phyloP scores from a whole-genome alignment of 2,797 vertebrate species.

The Sebastes reedi region DNA sequence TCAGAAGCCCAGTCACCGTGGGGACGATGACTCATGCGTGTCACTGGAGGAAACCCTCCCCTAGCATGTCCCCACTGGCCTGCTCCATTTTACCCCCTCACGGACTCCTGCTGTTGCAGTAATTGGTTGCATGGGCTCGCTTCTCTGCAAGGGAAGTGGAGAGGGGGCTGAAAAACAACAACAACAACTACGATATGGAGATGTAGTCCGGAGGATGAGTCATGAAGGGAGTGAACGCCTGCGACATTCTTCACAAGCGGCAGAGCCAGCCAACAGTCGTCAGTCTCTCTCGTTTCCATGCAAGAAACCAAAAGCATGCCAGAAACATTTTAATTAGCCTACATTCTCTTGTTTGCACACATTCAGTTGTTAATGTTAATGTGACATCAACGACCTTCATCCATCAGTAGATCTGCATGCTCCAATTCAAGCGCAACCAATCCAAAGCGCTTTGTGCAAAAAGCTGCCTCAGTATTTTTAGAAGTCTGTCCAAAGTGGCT shows the following conservation, averaged over 20 bases:
- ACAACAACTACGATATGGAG: conserved; percentile 37
- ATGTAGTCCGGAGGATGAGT: conserved; percentile 58
- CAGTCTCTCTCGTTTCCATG: conserved; percentile 8
- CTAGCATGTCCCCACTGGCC: conserved; percentile 20
- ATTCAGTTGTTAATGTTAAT: not conserved
- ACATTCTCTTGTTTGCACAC: not conserved
- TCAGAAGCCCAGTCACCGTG: conserved; percentile 50
- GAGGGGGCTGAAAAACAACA: conserved; percentile 26
- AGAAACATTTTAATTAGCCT: conserved; percentile 30
- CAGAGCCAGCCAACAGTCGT: conserved; percentile 1
- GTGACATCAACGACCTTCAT: not conserved
- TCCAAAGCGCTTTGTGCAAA: not conserved
- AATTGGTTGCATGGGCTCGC: conserved; percentile 49
- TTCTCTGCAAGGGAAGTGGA: not conserved
- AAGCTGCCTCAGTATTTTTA: not conserved
- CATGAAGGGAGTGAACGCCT: conserved; percentile 27
- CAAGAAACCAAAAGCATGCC: conserved; percentile 7
- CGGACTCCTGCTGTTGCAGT: conserved; percentile 24
- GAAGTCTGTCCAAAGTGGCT: not conserved
- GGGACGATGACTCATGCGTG: conserved; percentile 67
- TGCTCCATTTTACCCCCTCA: conserved; percentile 29
- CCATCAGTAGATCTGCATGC: not conserved
- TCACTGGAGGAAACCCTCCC: conserved; percentile 32
- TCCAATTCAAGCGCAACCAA: fast-evolving
- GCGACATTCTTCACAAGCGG: conserved; percentile 24